Evolutionary conservation across 2,797 vertebrate species (phyloP).

Genomic region (Brachyrhaphis roseni): DNA sequence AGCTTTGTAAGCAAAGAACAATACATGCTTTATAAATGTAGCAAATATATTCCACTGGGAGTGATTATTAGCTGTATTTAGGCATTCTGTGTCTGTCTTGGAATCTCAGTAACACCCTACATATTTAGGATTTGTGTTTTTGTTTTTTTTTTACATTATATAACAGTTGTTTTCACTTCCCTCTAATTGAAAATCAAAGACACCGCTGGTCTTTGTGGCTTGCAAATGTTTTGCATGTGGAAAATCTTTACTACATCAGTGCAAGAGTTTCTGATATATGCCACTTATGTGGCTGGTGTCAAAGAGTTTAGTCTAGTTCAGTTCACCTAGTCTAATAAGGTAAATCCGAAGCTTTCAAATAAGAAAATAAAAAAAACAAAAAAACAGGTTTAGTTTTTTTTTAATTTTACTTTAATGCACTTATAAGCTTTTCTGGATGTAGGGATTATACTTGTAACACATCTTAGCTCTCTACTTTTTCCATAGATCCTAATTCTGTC

Average conservation of each 20-base stretch:
- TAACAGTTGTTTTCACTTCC: neutral
- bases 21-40: neutral
- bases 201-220: neutral
- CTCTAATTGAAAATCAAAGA: neutral
- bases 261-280: neutral
- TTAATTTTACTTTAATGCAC: neutral
- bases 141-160: neutral
- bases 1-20: neutral
- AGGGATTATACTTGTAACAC: neutral
- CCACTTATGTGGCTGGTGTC: neutral
- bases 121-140: neutral
- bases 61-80: neutral
- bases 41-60: neutral
- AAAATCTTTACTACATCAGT: neutral
- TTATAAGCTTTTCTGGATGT: neutral
- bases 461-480: neutral
- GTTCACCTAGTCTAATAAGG: neutral
- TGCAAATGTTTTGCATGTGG: constrained; percentile 1
- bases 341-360: neutral
- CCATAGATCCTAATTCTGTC: neutral
- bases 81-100: neutral
- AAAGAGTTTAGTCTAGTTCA: neutral
- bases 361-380: neutral
- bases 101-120: neutral
- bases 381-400: neutral